These are phyloP conservation scores for Byasa hedistus DNA, from an alignment of 2,888 invertebrate genomes.

Conservation along the genomic window DNA sequence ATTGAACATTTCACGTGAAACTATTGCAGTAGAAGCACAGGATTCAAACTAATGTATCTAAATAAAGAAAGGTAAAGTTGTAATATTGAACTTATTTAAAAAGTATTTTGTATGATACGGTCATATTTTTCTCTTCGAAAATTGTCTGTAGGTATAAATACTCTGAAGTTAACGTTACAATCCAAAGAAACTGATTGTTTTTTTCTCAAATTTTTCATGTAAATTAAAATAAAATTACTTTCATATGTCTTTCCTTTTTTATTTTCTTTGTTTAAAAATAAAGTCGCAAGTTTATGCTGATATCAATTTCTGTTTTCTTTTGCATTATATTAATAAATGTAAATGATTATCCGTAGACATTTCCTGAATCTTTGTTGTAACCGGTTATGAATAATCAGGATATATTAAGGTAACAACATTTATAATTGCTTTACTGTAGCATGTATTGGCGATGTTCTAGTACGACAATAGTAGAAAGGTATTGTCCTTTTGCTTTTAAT, in stretches of 20 bases:
- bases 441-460: neutral
- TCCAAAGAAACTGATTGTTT: too few relatives aligned
- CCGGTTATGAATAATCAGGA: conserved; percentile 20
- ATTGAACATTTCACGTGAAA: too few relatives aligned
- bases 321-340: conserved; percentile 7
- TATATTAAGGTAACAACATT: conserved; percentile 4
- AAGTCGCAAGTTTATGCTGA: neutral
- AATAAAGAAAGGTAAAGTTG: too few relatives aligned
- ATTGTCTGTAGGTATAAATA: too few relatives aligned
- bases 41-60: too few relatives aligned
- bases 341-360: conserved; percentile 8
- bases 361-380: conserved; percentile 16
- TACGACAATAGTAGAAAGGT: too few relatives aligned
- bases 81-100: too few relatives aligned
- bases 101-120: too few relatives aligned
- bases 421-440: neutral
- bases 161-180: too few relatives aligned
- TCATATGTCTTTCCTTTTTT: neutral
- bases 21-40: too few relatives aligned
- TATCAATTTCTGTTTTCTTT: conserved; percentile 9
- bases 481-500: too few relatives aligned
- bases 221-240: neutral
- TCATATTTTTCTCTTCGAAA: too few relatives aligned
- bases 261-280: conserved; percentile 10
- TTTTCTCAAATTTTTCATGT: neutral